Percentiles rank a stretch among this genome's conserved stretches.
These are phyloP conservation scores for Oncopodura yosiiana DNA, from an alignment of 1,140 invertebrate species.

Conservation along the genomic window DNA sequence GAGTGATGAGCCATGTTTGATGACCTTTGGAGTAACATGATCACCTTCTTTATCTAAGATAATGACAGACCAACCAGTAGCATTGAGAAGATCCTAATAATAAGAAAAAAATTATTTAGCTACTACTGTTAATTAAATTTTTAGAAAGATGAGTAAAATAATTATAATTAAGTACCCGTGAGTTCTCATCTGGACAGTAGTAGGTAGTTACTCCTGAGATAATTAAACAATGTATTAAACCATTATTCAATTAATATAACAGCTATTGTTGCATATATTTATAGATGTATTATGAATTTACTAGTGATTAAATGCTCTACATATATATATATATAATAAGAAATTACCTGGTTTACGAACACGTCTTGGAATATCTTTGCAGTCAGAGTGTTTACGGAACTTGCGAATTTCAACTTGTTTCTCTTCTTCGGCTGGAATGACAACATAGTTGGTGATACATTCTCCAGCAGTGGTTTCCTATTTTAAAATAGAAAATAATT, in stretches of 20 bases:
- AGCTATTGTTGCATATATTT: no score
- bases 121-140: neutral
- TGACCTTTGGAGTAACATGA: slow-evolving; percentile 9
- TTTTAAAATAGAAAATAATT: neutral
- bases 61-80: slow-evolving; percentile 15
- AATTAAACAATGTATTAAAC: no score
- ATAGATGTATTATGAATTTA: no score
- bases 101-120: neutral
- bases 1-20: slow-evolving; percentile 15
- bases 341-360: slow-evolving; percentile 21
- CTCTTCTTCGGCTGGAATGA: slow-evolving; percentile 15
- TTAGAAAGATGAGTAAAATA: neutral
- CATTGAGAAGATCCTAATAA: slow-evolving; percentile 27
- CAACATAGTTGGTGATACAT: slow-evolving; percentile 29
- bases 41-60: slow-evolving; percentile 17
- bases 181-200: slow-evolving; percentile 24
- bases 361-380: slow-evolving; percentile 7
- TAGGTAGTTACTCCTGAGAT: slow-evolving; percentile 10
- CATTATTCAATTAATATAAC: no score
- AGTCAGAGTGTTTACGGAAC: slow-evolving; percentile 18
- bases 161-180: slow-evolving; percentile 14
- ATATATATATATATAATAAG: no score
- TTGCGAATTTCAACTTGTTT: slow-evolving; percentile 24
- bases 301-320: no score
- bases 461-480: slow-evolving; percentile 31